Base-by-base conservation (phyloP, 2,888 invertebrate genomes). In the Pristionchus fissidentatus region DNA sequence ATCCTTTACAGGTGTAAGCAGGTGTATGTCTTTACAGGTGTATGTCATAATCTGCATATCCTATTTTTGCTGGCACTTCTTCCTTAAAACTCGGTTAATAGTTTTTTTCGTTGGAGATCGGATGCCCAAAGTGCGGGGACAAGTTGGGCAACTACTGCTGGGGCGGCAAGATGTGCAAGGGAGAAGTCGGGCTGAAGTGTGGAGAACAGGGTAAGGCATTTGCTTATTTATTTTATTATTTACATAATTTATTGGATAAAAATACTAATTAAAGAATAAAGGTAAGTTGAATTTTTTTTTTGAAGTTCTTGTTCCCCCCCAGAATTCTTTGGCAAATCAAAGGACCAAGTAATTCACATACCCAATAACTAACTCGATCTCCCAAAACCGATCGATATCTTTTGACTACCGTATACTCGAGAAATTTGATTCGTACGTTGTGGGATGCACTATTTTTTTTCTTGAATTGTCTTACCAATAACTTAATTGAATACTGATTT, bases 91-190 rank as follows among this genome's bases (percentile, higher is more conserved):
- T 35, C 19, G 26, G 10, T 75, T 13, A 75, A 78, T 22, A n/a
- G 8, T 2, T 19, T 81, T 29, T 29, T 32, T 26, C 66, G 5
- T 85, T 86, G 57, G 35, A 87, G 87, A 84, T 88, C 26, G 57
- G 60, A 41, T 88, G 88, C 77, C 86, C 86, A 8, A 87, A 86
- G n/a, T 89, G 89, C 75, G 83, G 85, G 26, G 87, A 87, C 22
- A 89, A 89, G 84, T 84, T 89, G 55, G 89, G 89, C 70, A 84
- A 86, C 22, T 89, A 85, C 84, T 82, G 83, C 38, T 86, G 87
- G 86, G 87, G 86, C 22, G 88, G 88, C 15, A 57, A 78, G 43
- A 66, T 81, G 52, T 88, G 88, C 60, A 75, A 81, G 77, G 88
- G 88, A 66, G 86, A 85, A 62, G 57, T 83, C 43, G 84, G 86